phyloP scores from a whole-genome alignment of 2,797 vertebrate species.

The Danio tinwini region DNA sequence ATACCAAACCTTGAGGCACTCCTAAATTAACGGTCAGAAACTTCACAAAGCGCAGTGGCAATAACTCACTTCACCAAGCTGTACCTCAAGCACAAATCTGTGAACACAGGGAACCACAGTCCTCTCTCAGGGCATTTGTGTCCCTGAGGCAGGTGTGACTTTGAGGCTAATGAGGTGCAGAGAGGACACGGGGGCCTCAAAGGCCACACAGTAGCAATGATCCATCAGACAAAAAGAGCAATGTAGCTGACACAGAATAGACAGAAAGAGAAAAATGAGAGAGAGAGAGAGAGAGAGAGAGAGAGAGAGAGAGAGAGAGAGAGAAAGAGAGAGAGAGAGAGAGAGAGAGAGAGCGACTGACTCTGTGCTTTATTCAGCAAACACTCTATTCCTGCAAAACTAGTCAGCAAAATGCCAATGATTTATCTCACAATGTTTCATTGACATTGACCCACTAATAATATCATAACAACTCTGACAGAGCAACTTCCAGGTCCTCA shows the following conservation, averaged over 20 bases:
- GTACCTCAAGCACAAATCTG: constrained; percentile 34
- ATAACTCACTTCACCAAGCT: constrained; percentile 31
- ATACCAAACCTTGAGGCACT: constrained; percentile 29
- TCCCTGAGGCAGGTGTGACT: constrained; percentile 52
- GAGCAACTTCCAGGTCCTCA: not conserved
- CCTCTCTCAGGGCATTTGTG: constrained; percentile 17
- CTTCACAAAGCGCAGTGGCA: constrained; percentile 14
- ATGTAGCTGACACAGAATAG: constrained; percentile 52
- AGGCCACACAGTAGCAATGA: constrained; percentile 42
- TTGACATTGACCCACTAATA: not conserved
- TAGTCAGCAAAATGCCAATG: constrained; percentile 1
- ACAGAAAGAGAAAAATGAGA: constrained; percentile 19
- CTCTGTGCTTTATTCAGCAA: constrained; percentile 11
- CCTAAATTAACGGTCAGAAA: constrained; percentile 12
- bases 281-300: not conserved
- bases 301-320: not conserved
- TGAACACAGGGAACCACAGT: constrained; percentile 4
- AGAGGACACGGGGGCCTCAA: constrained; percentile 43
- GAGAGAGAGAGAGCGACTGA: not conserved
- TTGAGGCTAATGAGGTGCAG: constrained; percentile 55
- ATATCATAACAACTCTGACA: not conserved
- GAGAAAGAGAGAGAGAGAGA: not conserved
- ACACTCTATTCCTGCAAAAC: not conserved
- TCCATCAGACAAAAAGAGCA: constrained; percentile 57
- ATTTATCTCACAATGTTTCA: constrained; percentile 20